Conservation (phyloP, 2,113 vertebrate species). For the Dicentrarchus labrax region DNA sequence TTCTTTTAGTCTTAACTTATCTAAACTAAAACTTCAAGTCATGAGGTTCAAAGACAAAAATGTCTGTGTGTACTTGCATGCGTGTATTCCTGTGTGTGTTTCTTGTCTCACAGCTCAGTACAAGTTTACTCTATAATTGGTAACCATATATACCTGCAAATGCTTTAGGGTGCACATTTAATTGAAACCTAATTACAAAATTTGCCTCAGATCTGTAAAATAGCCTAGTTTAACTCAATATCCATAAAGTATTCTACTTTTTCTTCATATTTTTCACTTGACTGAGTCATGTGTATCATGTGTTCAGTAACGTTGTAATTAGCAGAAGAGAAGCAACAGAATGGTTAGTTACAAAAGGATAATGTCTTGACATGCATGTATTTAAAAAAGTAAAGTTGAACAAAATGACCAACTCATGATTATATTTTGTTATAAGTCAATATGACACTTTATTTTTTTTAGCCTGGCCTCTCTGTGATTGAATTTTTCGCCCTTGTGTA, state of each 20-base stretch:
- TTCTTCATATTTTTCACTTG: not conserved
- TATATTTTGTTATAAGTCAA: conserved; percentile 4
- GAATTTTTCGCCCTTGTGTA: conserved; percentile 50
- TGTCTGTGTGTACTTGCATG: conserved; percentile 1
- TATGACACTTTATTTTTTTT: conserved; percentile 24
- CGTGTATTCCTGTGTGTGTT: conserved; percentile 7
- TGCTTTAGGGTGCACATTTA: conserved; percentile 64
- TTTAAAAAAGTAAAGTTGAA: conserved; percentile 4
- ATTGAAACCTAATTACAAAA: conserved; percentile 74
- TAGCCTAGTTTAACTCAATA: conserved; percentile 59
- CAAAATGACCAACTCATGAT: conserved; percentile 13
- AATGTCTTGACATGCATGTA: not conserved
- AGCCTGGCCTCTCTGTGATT: conserved; percentile 37
- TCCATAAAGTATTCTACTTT: conserved; percentile 6
- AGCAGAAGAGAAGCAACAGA: not conserved
- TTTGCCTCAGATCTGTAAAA: conserved; percentile 59
- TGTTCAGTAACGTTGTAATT: not conserved
- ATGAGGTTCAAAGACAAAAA: not conserved
- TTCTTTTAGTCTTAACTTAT: conserved; percentile 11
- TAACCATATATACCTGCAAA: conserved; percentile 54
- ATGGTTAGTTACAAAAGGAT: not conserved
- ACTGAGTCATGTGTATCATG: not conserved
- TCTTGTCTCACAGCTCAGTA: conserved; percentile 20
- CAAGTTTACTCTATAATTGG: conserved; percentile 64
- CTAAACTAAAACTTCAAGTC: not conserved